These are phyloP conservation scores for Diploptera punctata DNA, from an alignment of 2,888 invertebrate species.

Conservation along the genomic window DNA sequence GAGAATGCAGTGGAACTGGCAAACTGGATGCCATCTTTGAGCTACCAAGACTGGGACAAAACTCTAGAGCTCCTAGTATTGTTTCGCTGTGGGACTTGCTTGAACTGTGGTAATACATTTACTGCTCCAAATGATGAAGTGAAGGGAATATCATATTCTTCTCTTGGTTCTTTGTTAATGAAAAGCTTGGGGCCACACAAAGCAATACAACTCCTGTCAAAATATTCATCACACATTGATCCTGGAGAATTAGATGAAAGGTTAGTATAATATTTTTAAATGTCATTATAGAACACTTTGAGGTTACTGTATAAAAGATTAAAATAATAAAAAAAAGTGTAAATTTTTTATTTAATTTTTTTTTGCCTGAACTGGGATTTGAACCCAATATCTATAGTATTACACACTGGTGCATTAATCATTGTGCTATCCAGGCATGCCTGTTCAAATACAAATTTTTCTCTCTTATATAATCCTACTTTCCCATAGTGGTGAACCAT, in stretches of 20 bases:
- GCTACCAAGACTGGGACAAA: slow-evolving; percentile 65
- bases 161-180: slow-evolving; percentile 64
- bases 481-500: too few relatives aligned
- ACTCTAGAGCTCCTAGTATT: slow-evolving; percentile 62
- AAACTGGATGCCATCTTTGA: slow-evolving; percentile 61
- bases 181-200: slow-evolving; percentile 66
- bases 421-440: too few relatives aligned
- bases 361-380: too few relatives aligned
- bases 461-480: too few relatives aligned
- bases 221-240: slow-evolving; percentile 62
- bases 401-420: too few relatives aligned
- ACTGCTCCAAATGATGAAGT: slow-evolving; percentile 53
- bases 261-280: too few relatives aligned
- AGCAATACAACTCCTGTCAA: slow-evolving; percentile 63
- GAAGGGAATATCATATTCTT: slow-evolving; percentile 46
- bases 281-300: too few relatives aligned
- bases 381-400: too few relatives aligned
- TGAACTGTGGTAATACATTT: slow-evolving; percentile 64
- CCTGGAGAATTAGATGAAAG: slow-evolving; percentile 64
- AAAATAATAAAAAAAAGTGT: too few relatives aligned
- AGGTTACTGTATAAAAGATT: too few relatives aligned
- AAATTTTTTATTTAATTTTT: too few relatives aligned
- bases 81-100: slow-evolving; percentile 63
- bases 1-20: slow-evolving; percentile 63
- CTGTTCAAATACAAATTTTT: too few relatives aligned